These are phyloP conservation scores for Magallana gigas DNA, from an alignment of 1,140 invertebrate species.

Conservation along the genomic window DNA sequence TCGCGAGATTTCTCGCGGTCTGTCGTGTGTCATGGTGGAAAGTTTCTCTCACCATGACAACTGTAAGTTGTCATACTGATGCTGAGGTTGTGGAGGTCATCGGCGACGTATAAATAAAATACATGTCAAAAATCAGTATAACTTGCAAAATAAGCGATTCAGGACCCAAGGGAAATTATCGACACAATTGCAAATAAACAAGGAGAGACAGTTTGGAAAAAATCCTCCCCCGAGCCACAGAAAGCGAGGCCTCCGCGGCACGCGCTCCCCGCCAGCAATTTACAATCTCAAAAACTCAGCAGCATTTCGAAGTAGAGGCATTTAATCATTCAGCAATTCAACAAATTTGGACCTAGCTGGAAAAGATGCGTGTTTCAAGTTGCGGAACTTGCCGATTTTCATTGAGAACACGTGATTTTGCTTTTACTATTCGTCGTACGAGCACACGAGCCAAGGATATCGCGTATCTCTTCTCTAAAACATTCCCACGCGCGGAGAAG, in stretches of 20 bases:
- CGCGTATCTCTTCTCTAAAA: constrained; percentile 11
- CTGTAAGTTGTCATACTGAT: neutral
- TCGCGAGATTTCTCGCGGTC: neutral
- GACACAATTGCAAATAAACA: constrained; percentile 4
- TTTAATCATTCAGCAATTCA: constrained; percentile 24
- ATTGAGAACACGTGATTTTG: constrained; percentile 27
- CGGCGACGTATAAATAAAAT: neutral
- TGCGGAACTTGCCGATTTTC: constrained; percentile 2
- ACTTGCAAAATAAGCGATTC: neutral
- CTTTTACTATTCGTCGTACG: constrained; percentile 33
- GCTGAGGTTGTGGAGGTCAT: neutral
- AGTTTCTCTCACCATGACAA: neutral
- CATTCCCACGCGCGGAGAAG: constrained; percentile 27
- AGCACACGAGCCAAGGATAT: constrained; percentile 23
- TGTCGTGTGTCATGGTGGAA: neutral
- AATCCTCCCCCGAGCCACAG: neutral
- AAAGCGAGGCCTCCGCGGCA: neutral
- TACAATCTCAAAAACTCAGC: constrained; percentile 33
- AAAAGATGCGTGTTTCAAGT: constrained; percentile 18
- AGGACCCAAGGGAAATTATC: neutral
- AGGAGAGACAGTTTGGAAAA: neutral
- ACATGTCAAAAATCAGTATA: neutral
- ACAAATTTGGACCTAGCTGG: constrained; percentile 23
- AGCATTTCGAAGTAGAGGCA: neutral
- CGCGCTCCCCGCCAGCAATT: constrained; percentile 9